phyloP scores from a whole-genome alignment of 2,797 vertebrate species.

The Gymnocypris eckloni region DNA sequence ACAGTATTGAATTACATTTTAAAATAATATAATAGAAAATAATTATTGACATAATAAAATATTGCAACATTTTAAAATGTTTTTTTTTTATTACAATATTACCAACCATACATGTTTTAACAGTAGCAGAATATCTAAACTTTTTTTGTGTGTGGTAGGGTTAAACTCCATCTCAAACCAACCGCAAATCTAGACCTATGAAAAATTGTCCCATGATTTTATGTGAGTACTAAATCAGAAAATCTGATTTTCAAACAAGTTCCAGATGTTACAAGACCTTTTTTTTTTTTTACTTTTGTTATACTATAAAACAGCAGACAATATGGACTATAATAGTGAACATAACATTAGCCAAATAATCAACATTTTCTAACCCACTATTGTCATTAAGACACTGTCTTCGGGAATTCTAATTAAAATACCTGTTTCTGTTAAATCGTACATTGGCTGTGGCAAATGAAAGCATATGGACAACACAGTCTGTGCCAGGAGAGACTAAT shows the following conservation, averaged over 20 bases:
- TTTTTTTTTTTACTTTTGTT: neutral
- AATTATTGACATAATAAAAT: neutral
- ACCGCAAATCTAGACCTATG: neutral
- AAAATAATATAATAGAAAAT: neutral
- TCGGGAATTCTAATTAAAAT: neutral
- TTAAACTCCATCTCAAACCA: neutral
- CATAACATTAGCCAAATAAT: neutral
- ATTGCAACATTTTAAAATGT: neutral
- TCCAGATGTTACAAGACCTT: neutral
- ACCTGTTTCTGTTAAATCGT: neutral
- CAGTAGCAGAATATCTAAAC: neutral
- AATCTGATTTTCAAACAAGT: neutral
- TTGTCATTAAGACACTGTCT: neutral
- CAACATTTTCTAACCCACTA: neutral
- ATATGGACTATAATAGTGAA: neutral
- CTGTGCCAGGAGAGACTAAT: neutral
- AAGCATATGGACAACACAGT: neutral
- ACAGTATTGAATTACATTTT: neutral
- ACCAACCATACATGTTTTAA: neutral
- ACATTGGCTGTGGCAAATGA: neutral
- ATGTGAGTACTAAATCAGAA: neutral
- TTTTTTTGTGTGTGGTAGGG: no score
- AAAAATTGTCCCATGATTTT: neutral
- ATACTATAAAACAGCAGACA: neutral
- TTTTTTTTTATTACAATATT: neutral